Evolutionary conservation across 2,113 vertebrate species (phyloP).

Genomic region (Sapajus apella): DNA sequence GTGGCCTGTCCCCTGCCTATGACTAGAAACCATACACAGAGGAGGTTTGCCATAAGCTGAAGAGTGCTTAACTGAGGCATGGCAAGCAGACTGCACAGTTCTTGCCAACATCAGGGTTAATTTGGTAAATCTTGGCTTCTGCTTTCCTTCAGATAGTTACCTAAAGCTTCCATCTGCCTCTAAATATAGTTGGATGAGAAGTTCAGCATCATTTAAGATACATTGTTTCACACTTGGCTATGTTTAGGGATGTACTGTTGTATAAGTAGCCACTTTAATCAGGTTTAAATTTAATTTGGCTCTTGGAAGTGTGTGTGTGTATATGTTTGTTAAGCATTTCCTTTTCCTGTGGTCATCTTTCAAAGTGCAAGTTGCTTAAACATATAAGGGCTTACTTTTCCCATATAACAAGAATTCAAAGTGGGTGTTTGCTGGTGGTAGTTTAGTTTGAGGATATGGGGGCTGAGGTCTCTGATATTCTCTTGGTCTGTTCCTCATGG

Average conservation of each 20-base stretch:
- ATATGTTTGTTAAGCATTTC: neutral
- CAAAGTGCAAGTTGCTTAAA: slow-evolving; percentile 14
- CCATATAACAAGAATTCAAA: neutral
- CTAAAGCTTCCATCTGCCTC: neutral
- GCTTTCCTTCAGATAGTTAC: slow-evolving; percentile 35
- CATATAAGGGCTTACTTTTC: neutral
- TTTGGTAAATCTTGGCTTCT: neutral
- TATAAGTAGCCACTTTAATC: neutral
- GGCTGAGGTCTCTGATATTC: neutral
- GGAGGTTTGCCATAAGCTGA: neutral
- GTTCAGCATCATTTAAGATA: neutral
- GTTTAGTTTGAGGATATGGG: neutral
- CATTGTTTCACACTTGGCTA: slow-evolving; percentile 1
- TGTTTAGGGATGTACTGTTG: neutral
- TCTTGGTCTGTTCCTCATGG: neutral
- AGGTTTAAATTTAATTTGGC: slow-evolving; percentile 27
- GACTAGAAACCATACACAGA: neutral
- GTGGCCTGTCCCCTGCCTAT: neutral
- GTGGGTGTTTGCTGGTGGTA: neutral
- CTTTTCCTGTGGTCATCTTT: neutral
- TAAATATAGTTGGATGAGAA: neutral
- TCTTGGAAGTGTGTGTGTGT: neutral
- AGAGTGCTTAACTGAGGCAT: neutral
- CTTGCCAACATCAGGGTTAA: neutral
- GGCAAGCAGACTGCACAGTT: neutral